phyloP scores from a whole-genome alignment of 2,113 vertebrate species.

The Nyctereutes procyonoides region DNA sequence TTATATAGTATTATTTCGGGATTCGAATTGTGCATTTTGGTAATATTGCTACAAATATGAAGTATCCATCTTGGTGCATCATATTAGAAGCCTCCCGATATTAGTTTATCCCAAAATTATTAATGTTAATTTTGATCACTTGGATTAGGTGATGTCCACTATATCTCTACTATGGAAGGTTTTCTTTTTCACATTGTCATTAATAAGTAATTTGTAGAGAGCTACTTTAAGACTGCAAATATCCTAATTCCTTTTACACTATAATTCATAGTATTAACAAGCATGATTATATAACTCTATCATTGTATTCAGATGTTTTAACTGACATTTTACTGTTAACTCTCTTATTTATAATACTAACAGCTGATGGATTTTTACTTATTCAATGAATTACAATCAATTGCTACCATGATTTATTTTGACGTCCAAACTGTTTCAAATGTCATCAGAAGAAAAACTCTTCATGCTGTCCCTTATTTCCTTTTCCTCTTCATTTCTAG shows the following conservation, averaged over 20 bases:
- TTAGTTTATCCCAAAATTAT: neutral
- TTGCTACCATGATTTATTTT: neutral
- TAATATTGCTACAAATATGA: neutral
- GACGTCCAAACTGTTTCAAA: neutral
- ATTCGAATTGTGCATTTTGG: neutral
- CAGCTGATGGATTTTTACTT: neutral
- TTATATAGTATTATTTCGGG: neutral
- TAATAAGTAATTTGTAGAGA: neutral
- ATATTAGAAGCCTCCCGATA: neutral
- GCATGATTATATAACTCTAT: neutral
- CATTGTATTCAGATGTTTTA: neutral
- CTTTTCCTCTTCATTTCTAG: neutral
- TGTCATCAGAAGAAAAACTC: neutral
- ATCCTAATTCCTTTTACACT: neutral
- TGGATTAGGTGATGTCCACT: neutral
- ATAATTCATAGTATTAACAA: neutral
- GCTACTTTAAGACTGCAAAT: neutral
- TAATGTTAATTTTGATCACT: neutral
- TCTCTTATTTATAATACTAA: neutral
- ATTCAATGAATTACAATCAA: neutral
- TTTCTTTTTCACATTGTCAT: neutral
- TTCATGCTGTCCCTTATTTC: neutral
- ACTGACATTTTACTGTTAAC: neutral
- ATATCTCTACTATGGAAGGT: neutral
- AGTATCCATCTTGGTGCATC: neutral